These are phyloP conservation scores for Rhineura floridana DNA, from an alignment of 2,113 vertebrate species.

Conservation along the genomic window DNA sequence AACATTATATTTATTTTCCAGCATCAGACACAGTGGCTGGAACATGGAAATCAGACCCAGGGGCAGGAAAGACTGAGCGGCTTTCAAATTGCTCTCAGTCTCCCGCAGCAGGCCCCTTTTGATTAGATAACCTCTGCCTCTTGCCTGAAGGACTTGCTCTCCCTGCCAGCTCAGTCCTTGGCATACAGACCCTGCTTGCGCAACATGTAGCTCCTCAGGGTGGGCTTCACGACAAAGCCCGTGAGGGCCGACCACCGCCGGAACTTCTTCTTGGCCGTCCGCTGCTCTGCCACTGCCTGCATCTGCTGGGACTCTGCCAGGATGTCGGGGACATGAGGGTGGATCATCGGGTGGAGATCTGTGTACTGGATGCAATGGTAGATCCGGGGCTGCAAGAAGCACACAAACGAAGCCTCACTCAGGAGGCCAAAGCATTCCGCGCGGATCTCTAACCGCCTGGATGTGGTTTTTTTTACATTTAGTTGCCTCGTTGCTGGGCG, in stretches of 20 bases:
- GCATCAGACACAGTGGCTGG: too few species aligned
- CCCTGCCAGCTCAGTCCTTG: neutral
- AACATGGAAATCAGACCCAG: neutral
- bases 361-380: slow-evolving; percentile 31
- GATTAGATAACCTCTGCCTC: accelerated
- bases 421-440: neutral
- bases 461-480: too few species aligned
- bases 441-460: neutral
- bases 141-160: accelerated
- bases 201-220: neutral
- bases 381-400: neutral
- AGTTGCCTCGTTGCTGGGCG: too few species aligned
- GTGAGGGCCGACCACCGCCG: neutral
- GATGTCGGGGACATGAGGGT: neutral
- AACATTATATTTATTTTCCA: neutral
- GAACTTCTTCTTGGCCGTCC: neutral
- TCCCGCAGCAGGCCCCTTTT: neutral
- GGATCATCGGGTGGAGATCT: neutral
- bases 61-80: accelerated
- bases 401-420: neutral
- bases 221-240: neutral
- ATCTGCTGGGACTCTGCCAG: neutral
- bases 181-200: neutral
- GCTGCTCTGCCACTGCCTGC: neutral
- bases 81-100: accelerated